A percentile compares a stretch with the other conserved stretches of the same genome.
Evolutionary conservation across 2,888 invertebrate genomes (phyloP).

Genomic region (Eurytoma adleriae): DNA sequence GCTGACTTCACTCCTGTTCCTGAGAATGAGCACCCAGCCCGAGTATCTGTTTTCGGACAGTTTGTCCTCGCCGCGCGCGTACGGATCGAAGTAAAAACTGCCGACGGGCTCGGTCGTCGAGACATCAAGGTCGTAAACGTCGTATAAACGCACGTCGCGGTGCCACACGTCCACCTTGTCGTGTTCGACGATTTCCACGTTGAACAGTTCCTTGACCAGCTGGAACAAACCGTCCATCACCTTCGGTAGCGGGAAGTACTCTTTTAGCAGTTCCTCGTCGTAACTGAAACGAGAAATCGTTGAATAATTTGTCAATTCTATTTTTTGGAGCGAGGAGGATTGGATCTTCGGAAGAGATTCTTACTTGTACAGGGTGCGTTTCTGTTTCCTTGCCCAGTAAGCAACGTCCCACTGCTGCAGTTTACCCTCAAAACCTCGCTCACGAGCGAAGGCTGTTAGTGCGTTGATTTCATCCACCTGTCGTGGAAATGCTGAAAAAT

Average conservation of each 20-base stretch:
- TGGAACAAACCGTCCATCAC: conserved; percentile 89
- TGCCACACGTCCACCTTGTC: conserved; percentile 87
- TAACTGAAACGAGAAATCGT: conserved; percentile 73
- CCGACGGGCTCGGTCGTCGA: conserved; percentile 81
- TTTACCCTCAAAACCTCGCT: conserved; percentile 82
- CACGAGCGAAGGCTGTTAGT: conserved; percentile 82
- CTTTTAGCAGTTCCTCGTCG: conserved; percentile 84
- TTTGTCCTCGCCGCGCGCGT: conserved; percentile 83
- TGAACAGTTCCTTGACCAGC: conserved; percentile 87
- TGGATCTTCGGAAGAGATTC: neutral
- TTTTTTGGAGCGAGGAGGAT: neutral
- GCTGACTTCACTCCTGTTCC: conserved; percentile 83
- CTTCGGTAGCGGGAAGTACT: conserved; percentile 89
- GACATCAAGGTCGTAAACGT: conserved; percentile 83
- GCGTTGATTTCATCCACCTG: conserved; percentile 86
- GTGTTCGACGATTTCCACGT: conserved; percentile 83
- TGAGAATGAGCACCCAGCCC: conserved; percentile 88
- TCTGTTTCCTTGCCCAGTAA: conserved; percentile 91
- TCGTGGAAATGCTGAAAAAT: conserved; percentile 81
- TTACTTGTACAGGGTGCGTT: conserved; percentile 80
- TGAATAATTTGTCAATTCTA: neutral
- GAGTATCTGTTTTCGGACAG: conserved; percentile 79
- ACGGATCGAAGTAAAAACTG: conserved; percentile 93
- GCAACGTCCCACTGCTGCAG: conserved; percentile 91
- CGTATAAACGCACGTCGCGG: conserved; percentile 89